A percentile compares a stretch with the other conserved stretches of the same genome.
Conservation (phyloP, 2,113 vertebrate genomes). For the Passer domesticus region DNA sequence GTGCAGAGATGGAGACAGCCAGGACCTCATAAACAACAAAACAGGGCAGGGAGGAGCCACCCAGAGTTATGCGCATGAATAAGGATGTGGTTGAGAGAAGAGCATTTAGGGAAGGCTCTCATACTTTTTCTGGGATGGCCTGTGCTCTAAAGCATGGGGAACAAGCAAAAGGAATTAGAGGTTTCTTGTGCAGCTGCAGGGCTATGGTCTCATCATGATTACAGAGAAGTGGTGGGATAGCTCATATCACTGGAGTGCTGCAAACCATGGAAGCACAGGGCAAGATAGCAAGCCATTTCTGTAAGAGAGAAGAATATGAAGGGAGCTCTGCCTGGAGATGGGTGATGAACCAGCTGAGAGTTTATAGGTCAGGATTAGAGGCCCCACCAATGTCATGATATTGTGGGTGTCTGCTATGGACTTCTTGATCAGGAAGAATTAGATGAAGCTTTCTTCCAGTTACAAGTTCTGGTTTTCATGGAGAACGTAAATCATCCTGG, state of each 20-base stretch:
- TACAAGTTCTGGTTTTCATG: neutral
- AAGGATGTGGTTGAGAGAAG: neutral
- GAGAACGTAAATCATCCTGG: neutral
- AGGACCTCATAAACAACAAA: neutral
- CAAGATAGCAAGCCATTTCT: neutral
- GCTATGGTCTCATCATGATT: neutral
- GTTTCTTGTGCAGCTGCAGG: neutral
- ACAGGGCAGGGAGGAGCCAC: neutral
- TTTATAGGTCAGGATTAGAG: neutral
- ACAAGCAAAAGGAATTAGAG: neutral
- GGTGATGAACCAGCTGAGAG: neutral
- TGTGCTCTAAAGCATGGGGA: neutral
- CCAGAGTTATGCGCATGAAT: neutral
- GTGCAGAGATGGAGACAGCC: neutral
- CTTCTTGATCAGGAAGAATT: neutral
- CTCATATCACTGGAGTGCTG: neutral
- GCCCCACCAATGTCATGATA: neutral
- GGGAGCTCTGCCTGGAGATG: neutral
- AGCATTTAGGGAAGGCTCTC: neutral
- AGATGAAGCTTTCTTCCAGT: neutral
- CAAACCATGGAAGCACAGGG: neutral
- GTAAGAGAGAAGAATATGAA: neutral
- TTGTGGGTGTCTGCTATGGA: neutral
- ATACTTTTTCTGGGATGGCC: neutral
- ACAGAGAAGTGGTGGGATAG: neutral